These are phyloP conservation scores for Coccyzus lansbergi DNA, from an alignment of 2,797 vertebrate genomes.

Conservation along the genomic window DNA sequence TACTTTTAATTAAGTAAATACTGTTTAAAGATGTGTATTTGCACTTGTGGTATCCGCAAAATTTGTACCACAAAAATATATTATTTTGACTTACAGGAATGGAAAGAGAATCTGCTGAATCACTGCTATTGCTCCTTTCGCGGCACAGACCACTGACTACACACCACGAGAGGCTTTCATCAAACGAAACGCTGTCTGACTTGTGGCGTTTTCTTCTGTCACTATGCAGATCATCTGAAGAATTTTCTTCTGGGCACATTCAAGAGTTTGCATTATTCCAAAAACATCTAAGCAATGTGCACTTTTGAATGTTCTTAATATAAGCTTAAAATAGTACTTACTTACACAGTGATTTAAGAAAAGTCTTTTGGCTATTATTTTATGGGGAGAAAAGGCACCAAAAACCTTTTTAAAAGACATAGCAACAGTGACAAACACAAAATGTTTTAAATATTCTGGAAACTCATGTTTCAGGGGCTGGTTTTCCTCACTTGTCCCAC, in stretches of 20 bases:
- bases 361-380: background rate
- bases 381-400: background rate
- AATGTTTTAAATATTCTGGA: background rate
- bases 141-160: constrained; percentile 88
- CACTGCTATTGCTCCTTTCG: constrained; percentile 85
- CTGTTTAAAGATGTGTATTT: background rate
- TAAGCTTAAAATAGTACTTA: background rate
- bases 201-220: constrained; percentile 88
- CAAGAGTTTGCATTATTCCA: constrained; percentile 35
- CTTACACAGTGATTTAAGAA: background rate
- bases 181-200: constrained; percentile 94
- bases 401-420: background rate
- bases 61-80: background rate
- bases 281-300: background rate
- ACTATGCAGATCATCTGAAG: constrained; percentile 76
- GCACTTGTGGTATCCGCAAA: background rate
- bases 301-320: background rate
- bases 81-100: constrained; percentile 79
- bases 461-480: background rate
- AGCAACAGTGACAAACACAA: background rate
- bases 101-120: constrained; percentile 86
- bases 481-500: background rate
- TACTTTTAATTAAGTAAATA: background rate
- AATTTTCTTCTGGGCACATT: constrained; percentile 77
- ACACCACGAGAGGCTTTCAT: constrained; percentile 92